Evolutionary conservation across 2,888 invertebrate species (phyloP).

Genomic region (Slavum lentiscoides): DNA sequence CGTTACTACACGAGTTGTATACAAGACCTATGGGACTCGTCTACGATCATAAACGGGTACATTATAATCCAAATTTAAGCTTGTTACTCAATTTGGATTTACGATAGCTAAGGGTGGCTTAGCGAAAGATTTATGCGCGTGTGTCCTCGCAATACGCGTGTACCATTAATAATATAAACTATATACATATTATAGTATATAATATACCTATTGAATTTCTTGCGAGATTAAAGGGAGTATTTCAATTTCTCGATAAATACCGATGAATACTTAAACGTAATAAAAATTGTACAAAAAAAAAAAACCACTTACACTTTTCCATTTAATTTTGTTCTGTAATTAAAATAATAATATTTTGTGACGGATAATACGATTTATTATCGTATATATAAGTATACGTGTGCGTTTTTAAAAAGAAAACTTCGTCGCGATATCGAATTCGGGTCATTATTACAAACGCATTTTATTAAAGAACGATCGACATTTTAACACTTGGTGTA

Average conservation of each 20-base stretch:
- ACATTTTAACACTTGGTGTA: background rate
- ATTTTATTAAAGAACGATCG: background rate
- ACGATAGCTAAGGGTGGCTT: slow-evolving; percentile 46
- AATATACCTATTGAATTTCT: background rate
- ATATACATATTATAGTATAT: background rate
- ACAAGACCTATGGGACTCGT: slow-evolving; percentile 49
- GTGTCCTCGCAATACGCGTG: slow-evolving; percentile 25
- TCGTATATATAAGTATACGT: no score
- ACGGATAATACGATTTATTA: no score
- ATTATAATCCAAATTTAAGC: slow-evolving; percentile 47
- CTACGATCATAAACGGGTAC: slow-evolving; percentile 47
- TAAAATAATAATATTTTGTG: background rate
- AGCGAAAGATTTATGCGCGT: slow-evolving; percentile 35
- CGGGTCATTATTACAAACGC: background rate
- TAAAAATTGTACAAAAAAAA: background rate
- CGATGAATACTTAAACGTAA: background rate
- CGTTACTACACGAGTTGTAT: slow-evolving; percentile 46
- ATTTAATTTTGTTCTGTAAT: background rate
- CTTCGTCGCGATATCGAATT: background rate
- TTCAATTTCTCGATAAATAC: slow-evolving; percentile 6
- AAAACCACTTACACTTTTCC: background rate
- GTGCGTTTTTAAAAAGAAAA: background rate
- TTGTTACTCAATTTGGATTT: slow-evolving; percentile 50
- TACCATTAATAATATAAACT: slow-evolving; percentile 28
- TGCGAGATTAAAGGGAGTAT: background rate